Evolutionary conservation across 2,888 invertebrate species (phyloP).

Genomic region (Seira ritae): DNA sequence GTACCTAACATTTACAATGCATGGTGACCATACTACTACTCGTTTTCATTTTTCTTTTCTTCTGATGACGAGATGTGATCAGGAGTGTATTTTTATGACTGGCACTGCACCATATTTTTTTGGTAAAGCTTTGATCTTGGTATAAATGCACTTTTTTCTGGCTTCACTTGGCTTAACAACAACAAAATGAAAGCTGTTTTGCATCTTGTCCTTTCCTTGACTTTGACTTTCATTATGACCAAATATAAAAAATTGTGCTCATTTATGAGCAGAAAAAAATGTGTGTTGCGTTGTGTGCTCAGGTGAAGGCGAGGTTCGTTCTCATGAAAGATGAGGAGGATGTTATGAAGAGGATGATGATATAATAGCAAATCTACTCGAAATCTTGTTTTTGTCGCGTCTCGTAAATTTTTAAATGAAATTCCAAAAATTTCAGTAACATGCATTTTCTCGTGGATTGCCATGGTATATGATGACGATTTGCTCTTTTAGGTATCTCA

Average conservation of each 20-base stretch:
- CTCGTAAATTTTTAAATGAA: conserved; percentile 13
- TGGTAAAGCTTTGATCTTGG: not conserved
- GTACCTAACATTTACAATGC: conserved; percentile 21
- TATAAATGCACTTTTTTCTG: conserved; percentile 50
- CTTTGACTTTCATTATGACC: conserved; percentile 57
- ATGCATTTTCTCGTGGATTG: not conserved
- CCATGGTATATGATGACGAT: too few relatives aligned
- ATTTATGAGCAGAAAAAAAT: not conserved
- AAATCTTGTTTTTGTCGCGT: conserved; percentile 7
- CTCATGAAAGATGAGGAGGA: not conserved
- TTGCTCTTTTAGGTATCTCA: too few relatives aligned
- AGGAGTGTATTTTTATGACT: conserved; percentile 33
- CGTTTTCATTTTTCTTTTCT: conserved; percentile 6
- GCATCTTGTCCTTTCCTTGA: conserved; percentile 59
- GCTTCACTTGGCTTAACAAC: not conserved
- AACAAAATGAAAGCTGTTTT: conserved; percentile 49
- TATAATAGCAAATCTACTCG: not conserved
- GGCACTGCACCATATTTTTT: conserved; percentile 47
- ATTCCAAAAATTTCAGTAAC: conserved; percentile 16
- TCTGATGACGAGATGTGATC: not conserved
- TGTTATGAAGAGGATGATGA: not conserved
- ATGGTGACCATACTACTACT: conserved; percentile 16
- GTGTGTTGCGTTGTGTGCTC: not conserved
- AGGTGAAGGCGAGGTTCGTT: conserved; percentile 4
- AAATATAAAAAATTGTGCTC: conserved; percentile 4